These are phyloP conservation scores for Dolichopus griseipennis DNA, from an alignment of 2,888 invertebrate genomes.

Conservation along the genomic window DNA sequence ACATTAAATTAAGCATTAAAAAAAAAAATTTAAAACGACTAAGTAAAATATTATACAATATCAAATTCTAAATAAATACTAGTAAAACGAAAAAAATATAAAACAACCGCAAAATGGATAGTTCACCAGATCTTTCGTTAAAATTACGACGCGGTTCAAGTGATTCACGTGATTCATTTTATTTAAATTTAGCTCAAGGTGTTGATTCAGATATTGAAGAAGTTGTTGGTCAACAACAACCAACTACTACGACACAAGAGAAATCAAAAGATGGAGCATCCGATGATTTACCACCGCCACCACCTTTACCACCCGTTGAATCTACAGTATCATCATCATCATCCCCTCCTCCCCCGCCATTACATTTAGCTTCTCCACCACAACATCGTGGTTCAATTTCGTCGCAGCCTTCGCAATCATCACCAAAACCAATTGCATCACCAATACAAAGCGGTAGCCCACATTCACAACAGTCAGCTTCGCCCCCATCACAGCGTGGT, in stretches of 20 bases:
- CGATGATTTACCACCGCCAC: constrained; percentile 36
- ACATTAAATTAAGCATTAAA: no score
- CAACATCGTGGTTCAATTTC: constrained; percentile 31
- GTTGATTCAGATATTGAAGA: constrained; percentile 85
- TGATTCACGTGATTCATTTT: constrained; percentile 80
- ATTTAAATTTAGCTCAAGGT: constrained; percentile 85
- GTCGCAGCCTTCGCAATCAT: not conserved
- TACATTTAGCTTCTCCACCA: constrained; percentile 24
- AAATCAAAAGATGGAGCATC: constrained; percentile 23
- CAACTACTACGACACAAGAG: constrained; percentile 24
- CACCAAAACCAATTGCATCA: constrained; percentile 2
- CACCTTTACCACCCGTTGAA: constrained; percentile 30
- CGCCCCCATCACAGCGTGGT: constrained; percentile 30
- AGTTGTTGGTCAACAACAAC: constrained; percentile 49
- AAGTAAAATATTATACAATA: not conserved
- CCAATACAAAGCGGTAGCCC: constrained; percentile 17
- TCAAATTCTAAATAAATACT: not conserved
- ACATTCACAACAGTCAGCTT: constrained; percentile 21
- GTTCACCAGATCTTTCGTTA: constrained; percentile 77
- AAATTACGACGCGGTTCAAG: constrained; percentile 76
- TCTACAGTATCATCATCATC: not conserved
- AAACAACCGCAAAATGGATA: constrained; percentile 48
- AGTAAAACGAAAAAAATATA: not conserved
- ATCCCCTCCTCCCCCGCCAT: constrained; percentile 21
- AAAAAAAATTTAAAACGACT: not conserved